phyloP scores from a whole-genome alignment of 2,113 vertebrate species.

The Aplodontia rufa region DNA sequence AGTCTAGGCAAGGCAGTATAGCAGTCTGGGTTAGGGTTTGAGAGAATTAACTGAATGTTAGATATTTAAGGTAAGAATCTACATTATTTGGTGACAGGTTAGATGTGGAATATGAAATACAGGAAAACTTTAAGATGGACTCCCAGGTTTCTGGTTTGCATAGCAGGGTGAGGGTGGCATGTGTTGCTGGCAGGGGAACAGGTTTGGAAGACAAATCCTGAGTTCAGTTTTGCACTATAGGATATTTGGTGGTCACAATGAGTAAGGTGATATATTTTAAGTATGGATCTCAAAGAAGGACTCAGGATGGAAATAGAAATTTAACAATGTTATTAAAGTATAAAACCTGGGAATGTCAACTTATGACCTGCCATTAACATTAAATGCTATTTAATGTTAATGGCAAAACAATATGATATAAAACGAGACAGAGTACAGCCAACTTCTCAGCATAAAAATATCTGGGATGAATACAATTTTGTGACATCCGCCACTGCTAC shows the following conservation, averaged over 20 bases:
- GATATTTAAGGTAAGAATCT: background rate
- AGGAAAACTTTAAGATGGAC: background rate
- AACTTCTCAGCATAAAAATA: background rate
- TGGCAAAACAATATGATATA: background rate
- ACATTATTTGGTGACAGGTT: background rate
- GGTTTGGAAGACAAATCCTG: background rate
- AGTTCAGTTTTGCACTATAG: background rate
- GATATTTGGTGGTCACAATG: background rate
- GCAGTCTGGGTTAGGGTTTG: background rate
- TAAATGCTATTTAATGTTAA: too few relatives aligned
- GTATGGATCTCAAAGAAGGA: background rate
- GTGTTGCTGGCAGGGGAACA: accelerated
- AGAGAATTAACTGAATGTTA: background rate
- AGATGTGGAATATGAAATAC: background rate
- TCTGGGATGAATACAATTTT: background rate
- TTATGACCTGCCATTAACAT: background rate
- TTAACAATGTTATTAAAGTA: background rate
- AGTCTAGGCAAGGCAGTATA: background rate
- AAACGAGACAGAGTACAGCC: background rate
- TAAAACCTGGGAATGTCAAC: background rate
- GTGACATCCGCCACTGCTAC: background rate
- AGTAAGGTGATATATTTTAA: background rate
- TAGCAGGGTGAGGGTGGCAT: background rate
- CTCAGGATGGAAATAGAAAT: background rate
- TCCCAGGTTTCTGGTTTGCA: background rate